Evolutionary conservation across 2,888 invertebrate species (phyloP), one percentile per base, ranked within the genome.

Genomic region (Xanthia icteritia): DNA sequence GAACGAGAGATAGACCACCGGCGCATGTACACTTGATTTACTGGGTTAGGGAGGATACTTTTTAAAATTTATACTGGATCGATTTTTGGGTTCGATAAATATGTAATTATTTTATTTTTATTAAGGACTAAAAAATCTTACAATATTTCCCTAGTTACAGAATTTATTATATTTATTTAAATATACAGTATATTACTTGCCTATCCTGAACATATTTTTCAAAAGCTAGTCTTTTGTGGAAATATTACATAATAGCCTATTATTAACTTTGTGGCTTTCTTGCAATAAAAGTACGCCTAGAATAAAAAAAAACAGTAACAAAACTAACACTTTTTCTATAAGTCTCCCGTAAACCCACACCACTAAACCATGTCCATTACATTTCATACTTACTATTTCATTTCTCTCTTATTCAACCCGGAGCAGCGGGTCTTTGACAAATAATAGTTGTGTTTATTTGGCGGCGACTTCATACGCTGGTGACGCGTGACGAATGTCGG

Each of bases 401-500:
- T 75, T 70, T 56, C 56, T 54, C 60, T 36, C 51, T 61, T 77
- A 82, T 79, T 74, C 76, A 73, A 56, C 81, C 79, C 73, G 77
- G 48, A 70, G 58, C 67, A 78, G 80, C 71, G 78, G 77, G 74
- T 78, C 86, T 81, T 87, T 90, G 88, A 93, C 84, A 86, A 92
- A 91, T 92, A 89, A 85, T 83, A 88, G 89, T 88, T 87, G 86
- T 92, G 92, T 91, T 91, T 90, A 91, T 91, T 91, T 89, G 90
- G 85, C 87, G 69, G 82, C 87, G 92, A 92, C 92, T 94, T 92
- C 90, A 93, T 92, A 88, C 88, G 77, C 78, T 80, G 86, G 81
- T 90, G 91, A 90, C 91, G 90, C 84, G 85, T 92, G 94, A 95
- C 88, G 90, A 88, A 95, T 94, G 90, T 85, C 77, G 81, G 91